Evolutionary conservation across 2,888 invertebrate species (phyloP), one percentile per base, ranked within the genome.

Genomic region (Anthrax anthrax): DNA sequence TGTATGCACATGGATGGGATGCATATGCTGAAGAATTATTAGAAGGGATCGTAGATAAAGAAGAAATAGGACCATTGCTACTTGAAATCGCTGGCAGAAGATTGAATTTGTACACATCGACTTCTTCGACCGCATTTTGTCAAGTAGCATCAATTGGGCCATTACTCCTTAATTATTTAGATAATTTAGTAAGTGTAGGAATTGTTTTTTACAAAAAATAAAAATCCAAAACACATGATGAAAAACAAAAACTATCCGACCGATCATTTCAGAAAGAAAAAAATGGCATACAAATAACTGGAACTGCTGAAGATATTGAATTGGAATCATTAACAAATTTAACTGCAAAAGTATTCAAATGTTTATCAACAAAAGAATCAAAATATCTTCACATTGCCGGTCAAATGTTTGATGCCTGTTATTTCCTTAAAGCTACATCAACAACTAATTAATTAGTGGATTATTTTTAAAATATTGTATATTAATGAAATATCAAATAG

Each of bases 61-160:
- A 78, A 55, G 67, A 74, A 39, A 64, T 92, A 47, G 79, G 87
- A 12, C 71, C 76, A 1, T 76, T 83, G 52, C 70, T 95, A 48
- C 65, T 92, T 23, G 77, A 81, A 23, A 77, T 94, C 46, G 85
- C 84, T n/a, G 88, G 85, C 8, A 81, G 84, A 60, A 74, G 94
- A 52, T 67, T 94, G 50, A 78, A 80, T 62, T 73, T 79, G 40
- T 77, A 73, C 54, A 72, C 80, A 55, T 75, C 70, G 55, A 76
- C 69, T 56, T 75, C 76, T 49, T 76, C 65, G 51, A 68, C 70
- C 60, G 72, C 76, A 56, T 77, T 74, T 54, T 78, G 71, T 62
- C 81, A 77, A 70, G 75, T 90, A 39, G 80, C 86, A 1, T 78
- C 82, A 8, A 75, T 90, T 52, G 84, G 84, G 48, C 84, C 90